phyloP scores from a whole-genome alignment of 2,888 invertebrate species.

The Perithous albicinctus region DNA sequence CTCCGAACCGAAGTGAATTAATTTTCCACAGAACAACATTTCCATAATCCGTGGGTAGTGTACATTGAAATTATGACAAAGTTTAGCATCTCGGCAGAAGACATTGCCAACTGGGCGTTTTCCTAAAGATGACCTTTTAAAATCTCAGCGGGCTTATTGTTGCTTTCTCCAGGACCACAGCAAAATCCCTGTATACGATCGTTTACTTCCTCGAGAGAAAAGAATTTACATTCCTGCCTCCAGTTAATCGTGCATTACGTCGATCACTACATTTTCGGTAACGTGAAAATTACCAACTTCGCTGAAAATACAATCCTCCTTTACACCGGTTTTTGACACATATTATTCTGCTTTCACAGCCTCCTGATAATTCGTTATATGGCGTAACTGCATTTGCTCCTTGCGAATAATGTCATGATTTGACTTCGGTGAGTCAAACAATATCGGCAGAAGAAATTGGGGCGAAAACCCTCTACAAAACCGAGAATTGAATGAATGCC shows the following conservation, averaged over 20 bases:
- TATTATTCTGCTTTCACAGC: slow-evolving; percentile 34
- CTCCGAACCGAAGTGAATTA: slow-evolving; percentile 62
- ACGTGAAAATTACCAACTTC: slow-evolving; percentile 36
- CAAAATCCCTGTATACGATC: slow-evolving; percentile 20
- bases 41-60: slow-evolving; percentile 67
- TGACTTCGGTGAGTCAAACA: slow-evolving; percentile 50
- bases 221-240: slow-evolving; percentile 36
- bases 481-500: slow-evolving; percentile 64
- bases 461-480: slow-evolving; percentile 60
- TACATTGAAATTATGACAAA: slow-evolving; percentile 56
- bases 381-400: slow-evolving; percentile 42
- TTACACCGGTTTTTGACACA: slow-evolving; percentile 34
- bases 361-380: slow-evolving; percentile 39
- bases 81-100: slow-evolving; percentile 25
- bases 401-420: slow-evolving; percentile 52
- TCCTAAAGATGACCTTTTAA: slow-evolving; percentile 14
- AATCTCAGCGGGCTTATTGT: slow-evolving; percentile 40
- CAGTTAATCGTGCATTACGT: slow-evolving; percentile 58
- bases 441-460: slow-evolving; percentile 64
- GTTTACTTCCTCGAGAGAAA: slow-evolving; percentile 28
- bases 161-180: slow-evolving; percentile 41
- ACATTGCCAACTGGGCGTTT: slow-evolving; percentile 24
- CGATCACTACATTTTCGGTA: slow-evolving; percentile 48
- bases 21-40: slow-evolving; percentile 63
- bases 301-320: slow-evolving; percentile 44